phyloP scores from a whole-genome alignment of 1,140 invertebrate genomes.

The Atta texana region DNA sequence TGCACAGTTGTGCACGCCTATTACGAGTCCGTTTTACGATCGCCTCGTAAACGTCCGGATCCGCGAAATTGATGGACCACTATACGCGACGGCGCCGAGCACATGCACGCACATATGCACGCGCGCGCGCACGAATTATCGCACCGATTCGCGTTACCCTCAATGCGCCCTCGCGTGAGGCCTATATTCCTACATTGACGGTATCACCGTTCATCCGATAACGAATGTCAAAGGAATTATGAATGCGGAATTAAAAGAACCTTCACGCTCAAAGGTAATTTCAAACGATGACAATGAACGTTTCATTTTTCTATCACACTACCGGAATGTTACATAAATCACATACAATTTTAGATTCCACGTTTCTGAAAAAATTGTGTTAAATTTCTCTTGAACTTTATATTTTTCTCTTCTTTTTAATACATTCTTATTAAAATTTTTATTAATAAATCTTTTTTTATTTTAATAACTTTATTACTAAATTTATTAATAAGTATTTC shows the following conservation, averaged over 20 bases:
- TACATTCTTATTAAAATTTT: not conserved
- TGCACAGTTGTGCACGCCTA: slow-evolving; percentile 65
- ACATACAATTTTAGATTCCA: not conserved
- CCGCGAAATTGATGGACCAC: slow-evolving; percentile 81
- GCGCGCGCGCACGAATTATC: slow-evolving; percentile 11
- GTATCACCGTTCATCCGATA: not conserved
- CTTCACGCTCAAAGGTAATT: not conserved
- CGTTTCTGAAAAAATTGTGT: not conserved
- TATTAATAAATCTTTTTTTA: not conserved
- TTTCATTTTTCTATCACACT: not conserved
- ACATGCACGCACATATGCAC: not conserved
- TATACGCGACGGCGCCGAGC: slow-evolving; percentile 66
- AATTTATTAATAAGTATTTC: too few relatives aligned
- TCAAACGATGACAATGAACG: not conserved
- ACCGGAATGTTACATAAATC: not conserved
- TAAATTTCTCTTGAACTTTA: not conserved
- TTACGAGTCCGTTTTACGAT: slow-evolving; percentile 79
- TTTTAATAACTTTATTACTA: too few relatives aligned
- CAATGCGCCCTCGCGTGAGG: slow-evolving; percentile 10
- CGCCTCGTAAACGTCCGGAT: slow-evolving; percentile 81
- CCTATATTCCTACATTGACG: slow-evolving; percentile 16
- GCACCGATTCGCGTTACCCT: slow-evolving; percentile 6
- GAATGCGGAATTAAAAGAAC: slow-evolving; percentile 3
- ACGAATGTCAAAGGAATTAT: not conserved
- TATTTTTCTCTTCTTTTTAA: too few relatives aligned